phyloP scores from a whole-genome alignment of 2,113 vertebrate genomes.

The Carassius gibelio region DNA sequence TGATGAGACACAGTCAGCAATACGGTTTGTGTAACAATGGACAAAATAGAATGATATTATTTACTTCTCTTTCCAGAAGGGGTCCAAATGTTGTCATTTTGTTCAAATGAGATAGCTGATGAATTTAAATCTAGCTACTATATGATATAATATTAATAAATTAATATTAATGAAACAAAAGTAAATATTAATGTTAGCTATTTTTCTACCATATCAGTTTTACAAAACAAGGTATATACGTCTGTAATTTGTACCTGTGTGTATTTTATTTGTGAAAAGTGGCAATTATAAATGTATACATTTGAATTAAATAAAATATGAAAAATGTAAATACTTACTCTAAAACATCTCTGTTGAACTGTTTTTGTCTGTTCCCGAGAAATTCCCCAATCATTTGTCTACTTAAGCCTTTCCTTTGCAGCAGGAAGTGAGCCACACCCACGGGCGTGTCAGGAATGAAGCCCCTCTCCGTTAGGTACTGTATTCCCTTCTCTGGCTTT shows the following conservation, averaged over 20 bases:
- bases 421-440: slow-evolving; percentile 95
- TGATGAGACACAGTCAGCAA: no score
- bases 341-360: slow-evolving; percentile 96
- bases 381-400: slow-evolving; percentile 99
- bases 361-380: slow-evolving; percentile 95
- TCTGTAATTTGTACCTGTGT: background rate
- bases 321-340: slow-evolving; percentile 83
- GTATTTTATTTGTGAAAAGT: background rate
- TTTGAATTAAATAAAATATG: background rate
- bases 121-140: no score
- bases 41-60: no score
- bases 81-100: no score
- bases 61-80: no score
- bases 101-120: no score
- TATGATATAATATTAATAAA: no score
- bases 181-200: no score
- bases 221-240: no score
- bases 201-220: no score
- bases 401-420: slow-evolving; percentile 96
- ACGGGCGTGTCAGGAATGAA: slow-evolving; percentile 96
- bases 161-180: no score
- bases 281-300: background rate
- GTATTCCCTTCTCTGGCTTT: slow-evolving; percentile 96
- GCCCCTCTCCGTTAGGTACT: slow-evolving; percentile 94
- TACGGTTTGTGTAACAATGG: no score